These are phyloP conservation scores for Bolborhynchus lineola DNA, from an alignment of 2,113 vertebrate genomes.

Conservation along the genomic window DNA sequence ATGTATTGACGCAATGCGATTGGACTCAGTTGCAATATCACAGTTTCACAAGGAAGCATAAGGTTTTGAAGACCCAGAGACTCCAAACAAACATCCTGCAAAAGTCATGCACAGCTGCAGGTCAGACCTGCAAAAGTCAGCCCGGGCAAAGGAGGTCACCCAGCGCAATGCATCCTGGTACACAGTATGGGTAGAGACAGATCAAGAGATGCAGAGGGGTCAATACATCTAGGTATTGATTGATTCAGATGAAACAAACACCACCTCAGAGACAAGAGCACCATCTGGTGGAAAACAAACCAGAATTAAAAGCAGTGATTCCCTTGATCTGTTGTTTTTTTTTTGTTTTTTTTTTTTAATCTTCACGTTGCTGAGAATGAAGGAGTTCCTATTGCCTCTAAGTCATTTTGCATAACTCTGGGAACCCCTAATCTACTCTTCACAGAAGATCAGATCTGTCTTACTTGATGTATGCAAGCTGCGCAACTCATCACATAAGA, in stretches of 20 bases:
- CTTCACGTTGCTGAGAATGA: neutral
- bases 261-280: neutral
- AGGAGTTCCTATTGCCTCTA: neutral
- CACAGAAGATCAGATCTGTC: neutral
- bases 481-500: neutral
- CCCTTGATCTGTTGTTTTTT: neutral
- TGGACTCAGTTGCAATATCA: neutral
- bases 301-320: neutral
- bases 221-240: fast-evolving
- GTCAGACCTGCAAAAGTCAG: neutral
- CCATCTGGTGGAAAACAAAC: slow-evolving; percentile 62
- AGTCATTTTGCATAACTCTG: neutral
- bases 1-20: neutral
- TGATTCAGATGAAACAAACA: neutral
- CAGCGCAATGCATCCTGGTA: neutral
- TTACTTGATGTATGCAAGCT: neutral
- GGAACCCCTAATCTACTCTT: neutral
- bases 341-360: neutral
- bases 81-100: neutral
- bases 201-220: neutral
- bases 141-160: neutral
- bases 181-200: neutral
- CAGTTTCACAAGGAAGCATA: neutral
- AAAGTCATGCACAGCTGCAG: neutral
- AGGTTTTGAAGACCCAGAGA: neutral